phyloP scores from a whole-genome alignment of 2,888 invertebrate species.

The Sphecodes monilicornis region DNA sequence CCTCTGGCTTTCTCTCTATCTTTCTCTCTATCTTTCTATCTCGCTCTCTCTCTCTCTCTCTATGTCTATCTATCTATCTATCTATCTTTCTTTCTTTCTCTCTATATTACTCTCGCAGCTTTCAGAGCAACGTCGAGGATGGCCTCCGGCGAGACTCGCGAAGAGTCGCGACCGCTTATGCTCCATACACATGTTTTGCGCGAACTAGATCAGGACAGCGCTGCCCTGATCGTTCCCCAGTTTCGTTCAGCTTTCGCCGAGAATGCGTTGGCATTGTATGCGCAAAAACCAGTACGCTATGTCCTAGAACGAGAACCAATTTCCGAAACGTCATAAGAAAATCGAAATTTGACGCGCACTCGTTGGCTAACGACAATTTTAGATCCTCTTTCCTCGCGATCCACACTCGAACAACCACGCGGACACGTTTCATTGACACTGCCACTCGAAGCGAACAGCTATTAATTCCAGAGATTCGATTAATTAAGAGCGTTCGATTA shows the following conservation, averaged over 20 bases:
- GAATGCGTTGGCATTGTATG: background rate
- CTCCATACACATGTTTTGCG: background rate
- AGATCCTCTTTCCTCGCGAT: slow-evolving; percentile 18
- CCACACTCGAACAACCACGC: background rate
- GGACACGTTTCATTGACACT: background rate
- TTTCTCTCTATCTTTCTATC: background rate
- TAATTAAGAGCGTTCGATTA: background rate
- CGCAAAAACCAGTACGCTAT: background rate
- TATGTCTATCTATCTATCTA: slow-evolving; percentile 3
- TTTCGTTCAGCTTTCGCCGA: slow-evolving; percentile 40
- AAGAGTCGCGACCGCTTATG: background rate
- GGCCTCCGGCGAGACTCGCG: background rate
- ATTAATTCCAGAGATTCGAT: background rate
- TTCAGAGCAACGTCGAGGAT: slow-evolving; percentile 28
- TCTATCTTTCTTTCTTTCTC: slow-evolving; percentile 6
- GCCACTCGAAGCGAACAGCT: background rate
- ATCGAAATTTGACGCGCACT: background rate
- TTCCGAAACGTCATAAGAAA: background rate
- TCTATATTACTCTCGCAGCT: slow-evolving; percentile 8
- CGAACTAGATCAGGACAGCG: slow-evolving; percentile 16
- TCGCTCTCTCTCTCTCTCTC: slow-evolving; percentile 14
- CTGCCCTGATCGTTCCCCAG: background rate
- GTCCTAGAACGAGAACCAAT: background rate
- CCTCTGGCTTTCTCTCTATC: background rate
- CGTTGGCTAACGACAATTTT: background rate